A percentile compares a stretch with the other conserved stretches of the same genome.
Evolutionary conservation across 2,797 vertebrate species (phyloP).

Genomic region (Syndactyla subalaris): DNA sequence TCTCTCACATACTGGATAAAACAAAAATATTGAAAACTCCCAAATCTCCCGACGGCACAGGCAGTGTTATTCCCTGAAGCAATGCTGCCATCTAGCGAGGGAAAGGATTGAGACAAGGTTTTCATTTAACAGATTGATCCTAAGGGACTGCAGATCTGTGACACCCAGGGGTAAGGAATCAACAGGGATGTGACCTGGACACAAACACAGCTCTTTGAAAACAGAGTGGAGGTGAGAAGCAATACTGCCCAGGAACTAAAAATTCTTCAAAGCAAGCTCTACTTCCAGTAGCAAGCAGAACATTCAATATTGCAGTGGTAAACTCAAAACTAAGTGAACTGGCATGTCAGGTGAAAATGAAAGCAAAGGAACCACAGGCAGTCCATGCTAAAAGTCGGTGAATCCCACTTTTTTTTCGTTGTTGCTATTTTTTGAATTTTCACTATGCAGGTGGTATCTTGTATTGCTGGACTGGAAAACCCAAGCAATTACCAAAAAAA

Average conservation of each 20-base stretch:
- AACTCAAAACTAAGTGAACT: not conserved
- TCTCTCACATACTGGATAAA: not conserved
- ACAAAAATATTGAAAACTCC: not conserved
- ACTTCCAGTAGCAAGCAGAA: not conserved
- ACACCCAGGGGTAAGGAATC: not conserved
- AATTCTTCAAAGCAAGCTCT: too few relatives aligned
- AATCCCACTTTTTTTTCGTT: not conserved
- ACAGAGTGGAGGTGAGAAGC: not conserved
- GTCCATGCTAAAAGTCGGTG: accelerated
- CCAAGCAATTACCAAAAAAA: not conserved
- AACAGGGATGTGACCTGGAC: not conserved
- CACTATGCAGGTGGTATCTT: not conserved
- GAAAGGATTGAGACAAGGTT: not conserved
- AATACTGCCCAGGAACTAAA: not conserved
- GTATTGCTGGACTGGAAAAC: not conserved
- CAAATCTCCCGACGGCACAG: not conserved
- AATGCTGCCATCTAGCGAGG: slow-evolving; percentile 66
- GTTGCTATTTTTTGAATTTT: not conserved
- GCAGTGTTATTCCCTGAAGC: not conserved
- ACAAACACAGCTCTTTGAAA: not conserved
- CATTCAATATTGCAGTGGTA: accelerated
- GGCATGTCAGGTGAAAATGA: not conserved
- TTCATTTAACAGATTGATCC: not conserved
- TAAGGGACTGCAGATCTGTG: not conserved
- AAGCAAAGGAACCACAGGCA: not conserved